Evolutionary conservation across 2,113 vertebrate species (phyloP).

Genomic region (Myotis brandtii): DNA sequence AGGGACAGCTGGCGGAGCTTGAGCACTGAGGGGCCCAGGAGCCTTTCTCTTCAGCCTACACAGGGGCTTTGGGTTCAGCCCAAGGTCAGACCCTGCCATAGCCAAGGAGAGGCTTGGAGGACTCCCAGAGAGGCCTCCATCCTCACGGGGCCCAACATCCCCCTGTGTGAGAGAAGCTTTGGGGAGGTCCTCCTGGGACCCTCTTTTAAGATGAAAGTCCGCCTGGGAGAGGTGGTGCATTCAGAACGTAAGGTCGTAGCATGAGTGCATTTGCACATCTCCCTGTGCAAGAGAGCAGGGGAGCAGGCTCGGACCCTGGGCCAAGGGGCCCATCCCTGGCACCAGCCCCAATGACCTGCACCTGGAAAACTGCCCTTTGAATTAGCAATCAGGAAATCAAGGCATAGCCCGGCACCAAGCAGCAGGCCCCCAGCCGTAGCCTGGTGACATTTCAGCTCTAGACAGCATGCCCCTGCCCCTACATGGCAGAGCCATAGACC

Average conservation of each 20-base stretch:
- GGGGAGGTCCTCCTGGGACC: not conserved
- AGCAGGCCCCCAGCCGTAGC: constrained; percentile 52
- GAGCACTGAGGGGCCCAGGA: not conserved
- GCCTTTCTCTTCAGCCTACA: not conserved
- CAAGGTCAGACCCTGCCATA: accelerated
- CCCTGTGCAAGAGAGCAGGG: not conserved
- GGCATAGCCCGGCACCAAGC: not conserved
- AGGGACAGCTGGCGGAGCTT: too few species aligned
- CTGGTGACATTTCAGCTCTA: constrained; percentile 64
- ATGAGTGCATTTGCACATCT: not conserved
- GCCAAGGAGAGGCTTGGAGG: not conserved
- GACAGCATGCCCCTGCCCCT: not conserved
- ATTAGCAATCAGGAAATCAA: constrained; percentile 56
- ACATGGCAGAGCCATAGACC: not conserved
- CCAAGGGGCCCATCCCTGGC: not conserved
- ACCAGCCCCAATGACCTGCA: not conserved
- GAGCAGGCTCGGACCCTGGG: not conserved
- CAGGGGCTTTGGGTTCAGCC: not conserved
- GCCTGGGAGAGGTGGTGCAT: not conserved
- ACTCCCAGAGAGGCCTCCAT: accelerated
- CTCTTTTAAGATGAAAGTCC: not conserved
- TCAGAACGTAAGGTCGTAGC: not conserved
- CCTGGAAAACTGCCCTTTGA: not conserved
- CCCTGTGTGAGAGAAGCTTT: not conserved
- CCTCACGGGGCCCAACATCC: not conserved